These are phyloP conservation scores for Nematopogon swammerdamellus DNA, from an alignment of 2,888 invertebrate species.

Conservation along the genomic window DNA sequence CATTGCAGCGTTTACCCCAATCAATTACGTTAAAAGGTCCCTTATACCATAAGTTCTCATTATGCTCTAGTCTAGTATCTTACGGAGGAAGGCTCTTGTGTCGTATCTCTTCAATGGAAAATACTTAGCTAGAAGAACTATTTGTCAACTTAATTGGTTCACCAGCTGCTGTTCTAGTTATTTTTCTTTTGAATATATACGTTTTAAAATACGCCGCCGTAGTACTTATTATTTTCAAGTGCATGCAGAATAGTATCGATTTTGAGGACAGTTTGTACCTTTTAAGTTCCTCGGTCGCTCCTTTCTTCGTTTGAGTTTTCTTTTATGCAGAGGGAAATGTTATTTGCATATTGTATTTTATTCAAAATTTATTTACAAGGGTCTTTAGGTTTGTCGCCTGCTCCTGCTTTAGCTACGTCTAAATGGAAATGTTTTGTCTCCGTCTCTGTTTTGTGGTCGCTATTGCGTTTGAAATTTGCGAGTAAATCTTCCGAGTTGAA, in stretches of 20 bases:
- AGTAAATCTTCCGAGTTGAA: too few species aligned
- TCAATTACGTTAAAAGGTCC: not conserved
- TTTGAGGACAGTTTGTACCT: not conserved
- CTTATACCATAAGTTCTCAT: too few species aligned
- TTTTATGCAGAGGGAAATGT: not conserved
- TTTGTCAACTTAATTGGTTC: too few species aligned
- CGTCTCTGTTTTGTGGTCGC: not conserved
- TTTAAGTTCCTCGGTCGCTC: not conserved
- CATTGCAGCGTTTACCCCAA: not conserved
- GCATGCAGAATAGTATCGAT: not conserved
- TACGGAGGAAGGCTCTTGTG: too few species aligned
- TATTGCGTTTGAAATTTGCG: too few species aligned
- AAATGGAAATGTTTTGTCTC: not conserved
- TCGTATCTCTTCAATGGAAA: too few species aligned
- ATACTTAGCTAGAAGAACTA: too few species aligned
- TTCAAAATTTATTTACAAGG: not conserved
- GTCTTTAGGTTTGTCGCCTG: not conserved
- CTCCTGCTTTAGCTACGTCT: not conserved
- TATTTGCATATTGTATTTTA: not conserved
- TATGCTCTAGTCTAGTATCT: too few species aligned
- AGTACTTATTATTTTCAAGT: too few species aligned
- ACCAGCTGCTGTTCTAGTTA: too few species aligned
- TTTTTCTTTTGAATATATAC: not conserved
- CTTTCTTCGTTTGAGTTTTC: not conserved
- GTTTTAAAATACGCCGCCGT: not conserved